phyloP scores from a whole-genome alignment of 2,113 vertebrate species.

The Hemibagrus wyckioides region DNA sequence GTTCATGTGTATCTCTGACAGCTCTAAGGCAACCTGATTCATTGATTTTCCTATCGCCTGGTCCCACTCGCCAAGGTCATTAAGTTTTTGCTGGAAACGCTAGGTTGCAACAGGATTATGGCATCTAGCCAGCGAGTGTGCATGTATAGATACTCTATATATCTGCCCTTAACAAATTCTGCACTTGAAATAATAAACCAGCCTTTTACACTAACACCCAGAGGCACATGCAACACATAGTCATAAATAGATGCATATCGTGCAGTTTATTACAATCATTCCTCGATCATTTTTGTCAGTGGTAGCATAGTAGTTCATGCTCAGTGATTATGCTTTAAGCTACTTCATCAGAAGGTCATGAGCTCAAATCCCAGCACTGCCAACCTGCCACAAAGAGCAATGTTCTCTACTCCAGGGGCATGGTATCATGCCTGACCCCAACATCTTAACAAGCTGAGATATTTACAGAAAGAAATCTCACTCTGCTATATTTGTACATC shows the following conservation, averaged over 20 bases:
- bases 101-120: constrained; percentile 28
- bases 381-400: background rate
- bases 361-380: background rate
- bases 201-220: background rate
- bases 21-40: constrained; percentile 41
- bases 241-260: background rate
- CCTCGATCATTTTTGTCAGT: background rate
- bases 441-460: background rate
- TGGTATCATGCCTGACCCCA: background rate
- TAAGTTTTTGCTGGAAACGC: constrained; percentile 34
- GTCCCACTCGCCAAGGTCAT: constrained; percentile 38
- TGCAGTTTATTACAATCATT: background rate
- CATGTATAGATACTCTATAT: constrained; percentile 26
- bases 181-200: constrained; percentile 2
- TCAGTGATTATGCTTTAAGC: background rate
- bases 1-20: constrained; percentile 15
- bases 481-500: background rate
- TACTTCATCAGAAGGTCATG: background rate
- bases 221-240: background rate
- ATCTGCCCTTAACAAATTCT: constrained; percentile 7
- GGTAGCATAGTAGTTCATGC: background rate
- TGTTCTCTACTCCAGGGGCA: background rate
- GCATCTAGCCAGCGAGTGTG: constrained; percentile 22
- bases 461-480: background rate
- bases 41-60: constrained; percentile 40